Conservation (phyloP, 2,797 vertebrate species). For the Anniella stebbinsi region DNA sequence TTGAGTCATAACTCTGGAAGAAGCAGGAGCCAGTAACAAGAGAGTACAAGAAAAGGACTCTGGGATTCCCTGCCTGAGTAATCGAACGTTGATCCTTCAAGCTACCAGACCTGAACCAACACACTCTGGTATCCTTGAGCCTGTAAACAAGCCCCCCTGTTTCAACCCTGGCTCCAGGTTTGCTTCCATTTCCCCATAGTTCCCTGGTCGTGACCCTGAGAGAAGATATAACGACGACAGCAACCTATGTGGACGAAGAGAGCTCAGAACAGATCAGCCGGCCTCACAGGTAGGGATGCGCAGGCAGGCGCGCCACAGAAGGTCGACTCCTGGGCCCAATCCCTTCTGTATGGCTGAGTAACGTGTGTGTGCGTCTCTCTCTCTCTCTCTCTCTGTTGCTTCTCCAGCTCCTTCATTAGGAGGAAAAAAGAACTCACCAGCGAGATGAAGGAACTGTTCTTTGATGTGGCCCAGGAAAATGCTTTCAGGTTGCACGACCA, state of each 20-base stretch:
- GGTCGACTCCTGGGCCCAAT: background rate
- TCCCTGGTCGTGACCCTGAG: constrained; percentile 8
- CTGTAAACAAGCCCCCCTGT: background rate
- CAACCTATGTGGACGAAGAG: background rate
- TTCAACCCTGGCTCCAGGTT: background rate
- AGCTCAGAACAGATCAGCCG: background rate
- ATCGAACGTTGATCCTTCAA: background rate
- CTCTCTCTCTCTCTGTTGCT: constrained; percentile 7
- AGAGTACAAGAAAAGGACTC: background rate
- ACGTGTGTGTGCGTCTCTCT: too few relatives aligned
- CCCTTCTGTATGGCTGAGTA: background rate
- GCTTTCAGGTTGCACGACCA: constrained; percentile 72
- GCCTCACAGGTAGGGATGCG: constrained; percentile 20
- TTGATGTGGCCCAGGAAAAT: constrained; percentile 71
- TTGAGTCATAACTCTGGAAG: background rate
- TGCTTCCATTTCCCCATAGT: background rate
- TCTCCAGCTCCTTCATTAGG: constrained; percentile 55
- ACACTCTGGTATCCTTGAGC: background rate
- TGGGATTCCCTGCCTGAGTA: background rate
- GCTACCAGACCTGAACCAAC: background rate
- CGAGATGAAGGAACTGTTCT: constrained; percentile 74
- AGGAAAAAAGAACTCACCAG: constrained; percentile 68
- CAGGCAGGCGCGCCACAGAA: too few relatives aligned
- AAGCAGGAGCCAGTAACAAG: too few relatives aligned
- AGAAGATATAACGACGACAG: constrained; percentile 24